A percentile compares a stretch with the other conserved stretches of the same genome.
These are phyloP conservation scores for Pterostichus madidus DNA, from an alignment of 2,888 invertebrate genomes.

Conservation along the genomic window DNA sequence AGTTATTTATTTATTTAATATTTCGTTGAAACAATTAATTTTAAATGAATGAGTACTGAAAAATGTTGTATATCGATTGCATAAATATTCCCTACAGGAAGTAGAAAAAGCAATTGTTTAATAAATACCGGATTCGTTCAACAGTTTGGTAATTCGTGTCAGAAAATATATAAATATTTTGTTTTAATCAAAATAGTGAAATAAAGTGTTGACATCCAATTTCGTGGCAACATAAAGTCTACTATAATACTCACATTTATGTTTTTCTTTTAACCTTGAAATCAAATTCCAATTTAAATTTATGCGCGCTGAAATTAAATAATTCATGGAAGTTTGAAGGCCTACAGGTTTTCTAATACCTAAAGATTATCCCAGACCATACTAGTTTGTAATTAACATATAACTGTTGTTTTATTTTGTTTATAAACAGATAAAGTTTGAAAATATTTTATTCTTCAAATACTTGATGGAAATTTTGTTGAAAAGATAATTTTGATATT, in stretches of 20 bases:
- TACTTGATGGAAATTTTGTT: background rate
- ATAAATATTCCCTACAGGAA: too few relatives aligned
- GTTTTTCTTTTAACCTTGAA: background rate
- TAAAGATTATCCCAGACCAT: background rate
- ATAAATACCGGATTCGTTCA: too few relatives aligned
- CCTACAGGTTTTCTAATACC: slow-evolving; percentile 15
- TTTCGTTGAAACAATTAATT: too few relatives aligned
- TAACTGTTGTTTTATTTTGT: slow-evolving; percentile 32
- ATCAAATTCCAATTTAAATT: slow-evolving; percentile 11
- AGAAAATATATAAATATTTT: too few relatives aligned
- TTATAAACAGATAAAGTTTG: background rate
- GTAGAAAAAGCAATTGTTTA: too few relatives aligned
- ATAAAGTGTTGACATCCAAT: background rate
- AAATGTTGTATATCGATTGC: too few relatives aligned
- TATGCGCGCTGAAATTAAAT: background rate
- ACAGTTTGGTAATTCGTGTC: too few relatives aligned
- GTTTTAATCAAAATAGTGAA: too few relatives aligned
- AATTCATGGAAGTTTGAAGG: background rate
- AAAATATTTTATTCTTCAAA: background rate
- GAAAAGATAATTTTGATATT: background rate
- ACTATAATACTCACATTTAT: background rate
- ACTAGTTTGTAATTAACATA: background rate
- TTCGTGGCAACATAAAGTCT: background rate
- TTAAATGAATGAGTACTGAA: too few relatives aligned
- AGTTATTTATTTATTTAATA: too few relatives aligned